phyloP scores from a whole-genome alignment of 2,113 vertebrate genomes.

The Pterophyllum scalare region DNA sequence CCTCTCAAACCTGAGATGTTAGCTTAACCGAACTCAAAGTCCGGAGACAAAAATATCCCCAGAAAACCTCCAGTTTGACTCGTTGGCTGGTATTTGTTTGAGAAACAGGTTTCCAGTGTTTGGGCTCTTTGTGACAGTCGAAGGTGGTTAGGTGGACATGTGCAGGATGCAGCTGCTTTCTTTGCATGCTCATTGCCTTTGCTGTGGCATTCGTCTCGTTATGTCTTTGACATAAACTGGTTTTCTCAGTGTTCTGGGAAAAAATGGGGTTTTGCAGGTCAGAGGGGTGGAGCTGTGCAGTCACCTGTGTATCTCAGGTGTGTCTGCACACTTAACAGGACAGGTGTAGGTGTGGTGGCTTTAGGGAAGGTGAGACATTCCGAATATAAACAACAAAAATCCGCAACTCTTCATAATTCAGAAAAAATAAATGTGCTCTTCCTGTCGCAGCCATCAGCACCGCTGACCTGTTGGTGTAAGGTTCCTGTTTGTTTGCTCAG shows the following conservation, averaged over 20 bases:
- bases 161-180: too few relatives aligned
- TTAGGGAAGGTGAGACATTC: background rate
- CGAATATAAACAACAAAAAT: fast-evolving
- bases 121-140: too few relatives aligned
- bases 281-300: background rate
- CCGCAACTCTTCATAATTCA: background rate
- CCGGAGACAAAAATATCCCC: too few relatives aligned
- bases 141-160: too few relatives aligned
- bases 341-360: background rate
- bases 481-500: too few relatives aligned
- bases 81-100: too few relatives aligned
- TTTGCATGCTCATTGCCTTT: too few relatives aligned
- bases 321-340: background rate
- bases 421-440: background rate
- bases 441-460: background rate
- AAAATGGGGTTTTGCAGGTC: background rate
- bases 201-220: too few relatives aligned
- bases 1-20: too few relatives aligned
- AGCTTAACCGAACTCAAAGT: too few relatives aligned
- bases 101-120: too few relatives aligned
- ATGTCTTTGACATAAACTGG: background rate
- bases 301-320: background rate
- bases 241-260: background rate
- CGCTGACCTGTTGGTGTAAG: background rate
- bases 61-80: too few relatives aligned